These are phyloP conservation scores for Dysdera silvatica DNA, from an alignment of 1,140 invertebrate genomes.

Conservation along the genomic window DNA sequence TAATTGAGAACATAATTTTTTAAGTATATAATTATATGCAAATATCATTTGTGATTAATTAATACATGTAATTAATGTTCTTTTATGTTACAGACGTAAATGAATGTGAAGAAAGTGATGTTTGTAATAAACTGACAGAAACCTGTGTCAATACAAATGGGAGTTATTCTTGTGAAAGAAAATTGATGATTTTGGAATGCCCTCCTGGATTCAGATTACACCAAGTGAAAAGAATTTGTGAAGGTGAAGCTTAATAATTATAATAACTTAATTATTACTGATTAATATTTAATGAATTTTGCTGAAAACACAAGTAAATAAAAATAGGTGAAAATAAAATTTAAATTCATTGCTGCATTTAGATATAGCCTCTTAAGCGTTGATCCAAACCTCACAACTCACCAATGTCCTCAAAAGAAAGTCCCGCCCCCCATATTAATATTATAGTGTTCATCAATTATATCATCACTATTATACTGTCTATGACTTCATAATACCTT, in stretches of 20 bases:
- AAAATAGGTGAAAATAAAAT: no score
- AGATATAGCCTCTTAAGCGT: no score
- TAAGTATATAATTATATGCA: no score
- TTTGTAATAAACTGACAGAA: conserved; percentile 36
- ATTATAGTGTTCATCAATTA: background rate
- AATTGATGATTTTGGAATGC: background rate
- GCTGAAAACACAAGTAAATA: no score
- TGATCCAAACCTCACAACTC: background rate
- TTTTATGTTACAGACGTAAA: conserved; percentile 37
- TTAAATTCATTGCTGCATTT: no score
- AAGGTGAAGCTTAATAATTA: background rate
- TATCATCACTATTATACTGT: no score
- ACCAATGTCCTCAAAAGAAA: background rate
- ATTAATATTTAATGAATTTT: no score
- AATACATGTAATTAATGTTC: no score
- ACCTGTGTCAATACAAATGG: conserved; percentile 41
- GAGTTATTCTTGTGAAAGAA: conserved; percentile 1
- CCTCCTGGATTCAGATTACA: conserved; percentile 19
- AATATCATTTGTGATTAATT: no score
- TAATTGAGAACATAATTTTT: no score
- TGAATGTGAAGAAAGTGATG: conserved; percentile 40
- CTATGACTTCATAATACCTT: no score
- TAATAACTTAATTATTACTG: background rate
- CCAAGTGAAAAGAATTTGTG: background rate
- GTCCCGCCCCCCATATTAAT: background rate